Base-by-base conservation (phyloP, 2,888 invertebrate species). In the Ormyrus labotus region DNA sequence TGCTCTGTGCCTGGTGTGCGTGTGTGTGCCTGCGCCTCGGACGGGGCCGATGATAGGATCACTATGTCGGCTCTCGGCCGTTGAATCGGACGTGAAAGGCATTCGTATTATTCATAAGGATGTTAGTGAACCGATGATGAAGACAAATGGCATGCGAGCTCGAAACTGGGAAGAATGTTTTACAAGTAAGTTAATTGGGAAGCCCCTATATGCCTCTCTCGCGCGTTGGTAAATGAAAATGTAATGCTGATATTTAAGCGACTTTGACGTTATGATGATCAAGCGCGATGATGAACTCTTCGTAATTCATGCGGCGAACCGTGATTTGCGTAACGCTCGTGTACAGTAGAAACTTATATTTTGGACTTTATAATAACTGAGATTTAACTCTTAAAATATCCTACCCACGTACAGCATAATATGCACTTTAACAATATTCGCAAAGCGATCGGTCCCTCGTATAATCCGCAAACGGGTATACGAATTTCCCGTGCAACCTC, bases 101-200 rank as follows among this genome's bases (percentile, higher is more conserved):
- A 77, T 81, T 81, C 81, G 69, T 78, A 58, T 73, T 81, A 79
- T 79, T 75, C 73, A 79, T 79, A 79, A 72, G 55, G 81, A 78
- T 71, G 68, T 58, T 73, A 51, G 68, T 63, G 79, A 72, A 69
- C 53, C 58, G 69, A 69, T 82, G 82, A 82, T 82, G 79, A 82
- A 76, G 79, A 82, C 79, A 73, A 82, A 82, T 82, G 82, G 65
- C 47, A 77, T 65, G 45, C 8, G 72, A 48, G 76, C 51, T 55
- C 65, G 63, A 73, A 79, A 77, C 64, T 64, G 47, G 68, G 61
- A 79, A 71, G 70, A 78, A 78, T 71, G 78, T 81, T 72, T 78
- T 71, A 47, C 65, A 70, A 74, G 47, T 77, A 73, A 74, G 64
- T 74, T 81, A 81, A 81, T 78, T 81, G 74, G 76, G 57, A 57